These are phyloP conservation scores for Propithecus deckenii DNA, from an alignment of 2,797 vertebrate genomes.

Conservation along the genomic window DNA sequence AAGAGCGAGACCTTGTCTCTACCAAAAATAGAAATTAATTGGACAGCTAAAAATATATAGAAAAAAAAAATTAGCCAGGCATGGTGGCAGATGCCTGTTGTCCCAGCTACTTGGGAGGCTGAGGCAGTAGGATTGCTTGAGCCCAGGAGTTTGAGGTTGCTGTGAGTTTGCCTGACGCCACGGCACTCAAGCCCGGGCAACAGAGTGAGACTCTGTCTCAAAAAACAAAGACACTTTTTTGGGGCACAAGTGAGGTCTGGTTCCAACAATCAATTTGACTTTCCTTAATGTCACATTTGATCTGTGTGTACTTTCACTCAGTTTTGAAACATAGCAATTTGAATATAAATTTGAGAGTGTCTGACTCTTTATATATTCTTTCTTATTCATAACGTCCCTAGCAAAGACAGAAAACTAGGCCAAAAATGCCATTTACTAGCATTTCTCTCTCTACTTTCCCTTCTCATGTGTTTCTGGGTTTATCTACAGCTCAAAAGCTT, in stretches of 20 bases:
- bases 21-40: too few relatives aligned
- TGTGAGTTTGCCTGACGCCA: too few relatives aligned
- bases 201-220: too few relatives aligned
- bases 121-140: too few relatives aligned
- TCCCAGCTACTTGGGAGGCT: too few relatives aligned
- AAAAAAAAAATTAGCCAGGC: too few relatives aligned
- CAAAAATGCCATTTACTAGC: background rate
- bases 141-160: too few relatives aligned
- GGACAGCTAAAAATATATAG: too few relatives aligned
- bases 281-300: background rate
- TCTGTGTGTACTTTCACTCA: background rate
- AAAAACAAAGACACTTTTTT: too few relatives aligned
- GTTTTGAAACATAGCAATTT: background rate
- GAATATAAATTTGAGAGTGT: background rate
- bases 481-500: background rate
- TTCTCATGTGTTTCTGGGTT: background rate
- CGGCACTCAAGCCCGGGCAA: too few relatives aligned
- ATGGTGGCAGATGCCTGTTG: too few relatives aligned
- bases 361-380: background rate
- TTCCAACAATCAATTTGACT: background rate
- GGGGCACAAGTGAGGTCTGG: background rate
- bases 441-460: background rate
- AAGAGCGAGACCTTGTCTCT: too few relatives aligned
- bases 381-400: background rate
- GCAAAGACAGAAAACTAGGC: background rate